Conservation (phyloP, 1,140 invertebrate genomes). For the Heliconius eleuchia region DNA sequence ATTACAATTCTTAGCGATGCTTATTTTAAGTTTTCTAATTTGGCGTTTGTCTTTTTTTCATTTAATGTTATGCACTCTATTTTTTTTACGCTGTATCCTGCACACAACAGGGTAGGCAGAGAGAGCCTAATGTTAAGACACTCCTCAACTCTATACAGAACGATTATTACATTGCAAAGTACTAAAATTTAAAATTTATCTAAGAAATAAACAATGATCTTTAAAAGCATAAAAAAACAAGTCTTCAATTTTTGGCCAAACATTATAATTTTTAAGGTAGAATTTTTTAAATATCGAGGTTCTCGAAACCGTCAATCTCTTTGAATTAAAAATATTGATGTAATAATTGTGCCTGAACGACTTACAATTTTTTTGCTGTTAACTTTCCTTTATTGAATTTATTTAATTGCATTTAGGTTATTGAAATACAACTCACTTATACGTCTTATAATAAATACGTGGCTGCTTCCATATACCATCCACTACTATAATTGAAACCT, state of each 20-base stretch:
- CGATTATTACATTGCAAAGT: not conserved
- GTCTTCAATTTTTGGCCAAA: too few relatives aligned
- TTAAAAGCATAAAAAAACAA: too few relatives aligned
- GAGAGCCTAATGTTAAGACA: too few relatives aligned
- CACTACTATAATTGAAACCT: too few relatives aligned
- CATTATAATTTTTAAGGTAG: too few relatives aligned
- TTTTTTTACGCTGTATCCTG: too few relatives aligned
- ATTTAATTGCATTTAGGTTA: not conserved
- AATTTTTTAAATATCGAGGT: not conserved
- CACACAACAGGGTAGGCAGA: too few relatives aligned
- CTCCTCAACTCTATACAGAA: not conserved
- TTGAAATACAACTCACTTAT: not conserved
- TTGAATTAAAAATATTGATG: not conserved
- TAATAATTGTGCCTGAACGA: not conserved
- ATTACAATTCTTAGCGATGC: conserved; percentile 3
- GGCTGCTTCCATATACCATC: too few relatives aligned
- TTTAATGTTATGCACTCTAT: too few relatives aligned
- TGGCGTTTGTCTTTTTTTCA: conserved; percentile 1
- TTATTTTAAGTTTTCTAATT: conserved; percentile 4
- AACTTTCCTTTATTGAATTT: not conserved
- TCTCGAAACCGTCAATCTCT: not conserved
- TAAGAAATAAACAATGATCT: not conserved
- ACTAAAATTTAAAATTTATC: not conserved
- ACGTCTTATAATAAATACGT: too few relatives aligned
- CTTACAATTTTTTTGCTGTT: not conserved